Evolutionary conservation across 2,797 vertebrate species (phyloP).

Genomic region (Peromyscus aztecus): DNA sequence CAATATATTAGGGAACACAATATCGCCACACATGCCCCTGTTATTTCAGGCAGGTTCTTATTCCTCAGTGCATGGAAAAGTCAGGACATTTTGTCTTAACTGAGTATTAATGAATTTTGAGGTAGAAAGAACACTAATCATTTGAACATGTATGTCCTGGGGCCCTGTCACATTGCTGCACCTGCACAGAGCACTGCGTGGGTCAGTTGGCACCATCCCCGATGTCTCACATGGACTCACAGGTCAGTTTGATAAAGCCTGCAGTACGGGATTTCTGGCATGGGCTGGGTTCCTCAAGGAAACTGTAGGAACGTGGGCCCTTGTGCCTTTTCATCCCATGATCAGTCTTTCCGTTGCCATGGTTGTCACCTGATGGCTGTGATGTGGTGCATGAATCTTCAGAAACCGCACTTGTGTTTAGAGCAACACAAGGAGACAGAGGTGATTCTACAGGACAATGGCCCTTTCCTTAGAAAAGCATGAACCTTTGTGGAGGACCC

Average conservation of each 20-base stretch:
- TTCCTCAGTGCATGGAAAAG: not conserved
- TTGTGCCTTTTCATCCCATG: not conserved
- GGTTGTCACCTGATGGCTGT: not conserved
- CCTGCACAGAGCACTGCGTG: not conserved
- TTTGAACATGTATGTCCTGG: not conserved
- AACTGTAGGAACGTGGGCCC: not conserved
- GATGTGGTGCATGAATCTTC: not conserved
- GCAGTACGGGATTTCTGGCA: not conserved
- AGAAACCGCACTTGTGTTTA: not conserved
- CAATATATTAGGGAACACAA: too few relatives aligned
- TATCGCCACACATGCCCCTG: too few relatives aligned
- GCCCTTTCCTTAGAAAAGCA: not conserved
- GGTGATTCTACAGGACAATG: not conserved
- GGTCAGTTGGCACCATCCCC: accelerated
- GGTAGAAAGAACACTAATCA: not conserved
- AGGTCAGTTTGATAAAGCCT: not conserved
- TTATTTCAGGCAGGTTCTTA: not conserved
- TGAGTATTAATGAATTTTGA: not conserved
- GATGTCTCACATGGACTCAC: not conserved
- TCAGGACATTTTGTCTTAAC: not conserved
- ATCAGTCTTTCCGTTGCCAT: not conserved
- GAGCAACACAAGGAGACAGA: not conserved
- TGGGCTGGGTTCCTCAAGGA: not conserved
- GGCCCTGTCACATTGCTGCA: not conserved
- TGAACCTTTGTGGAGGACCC: not conserved